phyloP scores from a whole-genome alignment of 2,888 invertebrate species.

The Uropetala carovei region DNA sequence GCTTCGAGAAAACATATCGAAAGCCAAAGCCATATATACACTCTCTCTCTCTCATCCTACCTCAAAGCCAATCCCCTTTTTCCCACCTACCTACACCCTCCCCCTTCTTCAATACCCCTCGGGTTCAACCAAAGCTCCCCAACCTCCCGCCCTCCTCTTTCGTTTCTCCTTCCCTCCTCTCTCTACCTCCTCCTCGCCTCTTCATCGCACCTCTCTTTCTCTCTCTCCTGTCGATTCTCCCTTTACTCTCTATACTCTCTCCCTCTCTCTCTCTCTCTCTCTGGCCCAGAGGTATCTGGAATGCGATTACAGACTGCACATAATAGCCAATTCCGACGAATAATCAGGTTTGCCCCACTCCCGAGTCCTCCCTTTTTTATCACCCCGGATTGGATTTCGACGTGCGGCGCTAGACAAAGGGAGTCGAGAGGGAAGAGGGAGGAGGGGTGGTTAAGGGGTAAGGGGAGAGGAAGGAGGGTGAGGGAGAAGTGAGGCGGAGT shows the following conservation, averaged over 20 bases:
- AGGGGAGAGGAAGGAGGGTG: slow-evolving; percentile 28
- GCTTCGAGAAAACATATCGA: slow-evolving; percentile 33
- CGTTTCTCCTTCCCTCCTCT: slow-evolving; percentile 68
- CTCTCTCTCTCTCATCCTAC: background rate
- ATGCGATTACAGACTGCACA: slow-evolving; percentile 64
- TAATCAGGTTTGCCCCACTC: slow-evolving; percentile 62
- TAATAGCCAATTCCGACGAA: slow-evolving; percentile 63
- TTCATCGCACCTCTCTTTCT: slow-evolving; percentile 38
- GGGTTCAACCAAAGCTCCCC: slow-evolving; percentile 68
- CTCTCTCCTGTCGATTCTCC: slow-evolving; percentile 67
- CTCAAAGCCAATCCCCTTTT: background rate
- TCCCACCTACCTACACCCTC: slow-evolving; percentile 68
- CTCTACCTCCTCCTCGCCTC: slow-evolving; percentile 66
- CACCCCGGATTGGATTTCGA: slow-evolving; percentile 62
- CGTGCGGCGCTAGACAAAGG: slow-evolving; percentile 62
- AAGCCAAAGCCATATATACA: slow-evolving; percentile 3
- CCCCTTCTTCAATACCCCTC: slow-evolving; percentile 65
- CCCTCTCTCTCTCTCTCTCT: slow-evolving; percentile 71
- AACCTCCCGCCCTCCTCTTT: slow-evolving; percentile 68
- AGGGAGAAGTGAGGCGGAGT: slow-evolving; percentile 67
- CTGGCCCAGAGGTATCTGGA: slow-evolving; percentile 68
- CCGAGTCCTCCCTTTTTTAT: slow-evolving; percentile 50
- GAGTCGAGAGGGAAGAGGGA: background rate
- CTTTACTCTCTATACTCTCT: slow-evolving; percentile 66
- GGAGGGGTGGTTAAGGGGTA: slow-evolving; percentile 57